Evolutionary conservation across 2,113 vertebrate species (phyloP), one percentile per base, ranked within the genome.

Genomic region (Peromyscus maniculatus): DNA sequence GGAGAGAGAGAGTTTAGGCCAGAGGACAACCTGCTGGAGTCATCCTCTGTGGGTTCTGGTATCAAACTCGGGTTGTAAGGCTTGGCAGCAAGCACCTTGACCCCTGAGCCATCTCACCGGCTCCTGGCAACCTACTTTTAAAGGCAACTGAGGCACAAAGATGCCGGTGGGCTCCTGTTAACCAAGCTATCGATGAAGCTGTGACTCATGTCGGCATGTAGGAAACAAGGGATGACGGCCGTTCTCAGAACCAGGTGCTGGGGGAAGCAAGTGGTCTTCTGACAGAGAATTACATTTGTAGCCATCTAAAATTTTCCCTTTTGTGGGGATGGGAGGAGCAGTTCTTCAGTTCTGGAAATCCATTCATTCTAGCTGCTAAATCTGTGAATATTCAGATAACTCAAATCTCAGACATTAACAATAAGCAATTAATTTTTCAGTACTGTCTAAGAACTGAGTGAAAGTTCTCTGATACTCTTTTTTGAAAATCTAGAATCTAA

Each of bases 371-470:
- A 91, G 82, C 57, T 89, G 26, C 87, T 84, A 75, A 91, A 43
- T 91, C 28, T 89, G 93, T 75, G 62, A 90, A 57, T 74, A 36
- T 39, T 90, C 9, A 67, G 49, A 82, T 93, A 71, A 66, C 75
- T 93, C 49, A 91, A 49, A 91, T 89, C 91, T 67, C 28, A 89
- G 66, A 88, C 82, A 87, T 94, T 92, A 82, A 89, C 55, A 21
- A 39, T 82, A 72, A 91, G 78, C n/a, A 80, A 31, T 89, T 92
- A 5, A 57, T 91, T 95, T 93, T 26, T 93, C 64, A 64, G 4
- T 82, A 83, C 79, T 93, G n/a, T 94, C 77, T 91, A 91, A 88
- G 69, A 91, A 71, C 78, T 77, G 95, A 80, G 52, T 33, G 69
- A 80, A 84, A 78, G 52, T 66, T 49, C 64, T 86, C 67, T 36